A percentile compares a stretch with the other conserved stretches of the same genome.
These are phyloP conservation scores for Chrysopilus asiliformis DNA, from an alignment of 2,888 invertebrate species.

Conservation along the genomic window DNA sequence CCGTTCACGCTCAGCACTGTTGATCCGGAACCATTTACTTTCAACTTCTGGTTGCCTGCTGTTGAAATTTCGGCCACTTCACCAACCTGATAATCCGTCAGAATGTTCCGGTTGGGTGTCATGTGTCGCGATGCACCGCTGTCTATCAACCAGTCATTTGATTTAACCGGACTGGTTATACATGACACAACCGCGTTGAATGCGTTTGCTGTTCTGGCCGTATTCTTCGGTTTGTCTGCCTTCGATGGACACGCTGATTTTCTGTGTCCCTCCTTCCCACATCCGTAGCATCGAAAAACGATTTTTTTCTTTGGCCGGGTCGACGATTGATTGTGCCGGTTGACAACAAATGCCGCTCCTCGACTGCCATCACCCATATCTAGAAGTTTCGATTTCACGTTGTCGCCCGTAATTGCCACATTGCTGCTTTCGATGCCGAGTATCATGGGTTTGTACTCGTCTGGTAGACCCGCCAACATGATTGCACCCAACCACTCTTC, in stretches of 20 bases:
- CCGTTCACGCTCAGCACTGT: constrained; percentile 12
- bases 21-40: constrained; percentile 12
- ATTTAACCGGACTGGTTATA: no score
- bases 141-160: no score
- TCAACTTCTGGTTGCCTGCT: constrained; percentile 10
- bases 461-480: constrained; percentile 22
- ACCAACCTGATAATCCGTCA: no score
- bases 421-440: constrained; percentile 18
- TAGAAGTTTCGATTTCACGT: constrained; percentile 20
- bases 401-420: constrained; percentile 18
- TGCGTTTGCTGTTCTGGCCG: background rate
- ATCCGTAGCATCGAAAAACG: background rate
- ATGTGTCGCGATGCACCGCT: no score
- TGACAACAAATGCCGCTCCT: background rate
- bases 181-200: no score
- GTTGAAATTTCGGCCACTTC: constrained; percentile 7
- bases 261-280: background rate
- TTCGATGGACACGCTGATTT: background rate
- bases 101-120: no score
- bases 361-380: no score
- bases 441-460: constrained; percentile 22
- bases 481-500: no score
- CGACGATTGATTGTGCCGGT: background rate
- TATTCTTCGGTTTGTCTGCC: background rate
- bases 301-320: background rate